Base-by-base conservation (phyloP, 2,113 vertebrate genomes). In the Pelecanus crispus region DNA sequence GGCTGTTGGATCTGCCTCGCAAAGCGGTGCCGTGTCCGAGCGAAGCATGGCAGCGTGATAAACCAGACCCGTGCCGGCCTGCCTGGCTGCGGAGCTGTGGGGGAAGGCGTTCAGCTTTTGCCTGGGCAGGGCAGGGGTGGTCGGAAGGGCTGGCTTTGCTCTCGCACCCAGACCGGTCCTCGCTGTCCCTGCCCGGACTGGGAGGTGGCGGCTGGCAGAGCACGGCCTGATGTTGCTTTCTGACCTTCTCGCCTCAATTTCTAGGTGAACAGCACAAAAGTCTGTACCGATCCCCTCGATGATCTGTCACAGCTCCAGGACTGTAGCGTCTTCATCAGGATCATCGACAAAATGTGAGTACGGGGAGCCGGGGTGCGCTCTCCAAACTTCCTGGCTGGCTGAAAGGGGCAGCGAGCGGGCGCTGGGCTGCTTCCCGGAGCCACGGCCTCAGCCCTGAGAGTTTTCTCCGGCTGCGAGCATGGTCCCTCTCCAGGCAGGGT, bases 331-430 rank as follows among this genome's bases (percentile, higher is more conserved):
- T 97, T 99, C 52, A 42, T 99, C 66, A 98, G 96, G 93, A 97
- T 99, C 74, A 98, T 99, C 63, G 84, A 97, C 47, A 95, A 95
- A 92, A 90, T 99, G 99, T 99, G 97, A 99, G 99, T 99, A 78
- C 4, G 10, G 32, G 6, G 29, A 45, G 19, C 28, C 0, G 4
- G 31, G 10, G 50, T 5, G 18, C 9, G 38, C 24, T 44, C 67
- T 65, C 72, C 24, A 47, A 70, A 42, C 8, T 2, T 7, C 2
- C 2, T 13, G 28, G 13, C 53, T 67, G 47, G 20, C 44, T 18
- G 45, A 15, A 5, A 40, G 61, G n/a, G 2, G 19, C 18, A 25
- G n/a, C 4, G 17, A 36, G 67, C 11, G 12, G 10, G 15, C 21
- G 5, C 31, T 63, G 47, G 20, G 74, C 22, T 85, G 61, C 36